Evolutionary conservation across 1,140 invertebrate genomes (phyloP).

Genomic region (Cepaea nemoralis): DNA sequence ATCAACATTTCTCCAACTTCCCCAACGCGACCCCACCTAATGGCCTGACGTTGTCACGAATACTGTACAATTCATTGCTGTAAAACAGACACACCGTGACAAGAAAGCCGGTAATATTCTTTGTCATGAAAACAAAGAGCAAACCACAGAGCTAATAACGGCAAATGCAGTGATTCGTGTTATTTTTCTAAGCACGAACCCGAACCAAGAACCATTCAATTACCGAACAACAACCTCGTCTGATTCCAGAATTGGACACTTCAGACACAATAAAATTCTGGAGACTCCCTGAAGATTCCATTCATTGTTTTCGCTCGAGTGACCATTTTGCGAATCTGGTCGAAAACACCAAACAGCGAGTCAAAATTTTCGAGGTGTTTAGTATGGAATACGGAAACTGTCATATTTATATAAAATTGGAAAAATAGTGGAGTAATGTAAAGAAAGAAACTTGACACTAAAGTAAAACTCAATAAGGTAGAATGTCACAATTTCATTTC

Average conservation of each 20-base stretch:
- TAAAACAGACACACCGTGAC: no score
- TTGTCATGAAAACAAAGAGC: conserved; percentile 11
- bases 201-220: conserved; percentile 38
- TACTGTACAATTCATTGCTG: no score
- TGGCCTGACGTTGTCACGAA: no score
- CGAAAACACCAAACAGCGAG: conserved; percentile 29
- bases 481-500: no score
- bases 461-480: background rate
- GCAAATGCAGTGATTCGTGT: conserved; percentile 29
- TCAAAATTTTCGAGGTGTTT: background rate
- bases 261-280: conserved; percentile 39
- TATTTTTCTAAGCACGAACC: conserved; percentile 29
- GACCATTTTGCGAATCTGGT: conserved; percentile 18
- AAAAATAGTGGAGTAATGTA: background rate
- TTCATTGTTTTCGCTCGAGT: conserved; percentile 35
- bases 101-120: conserved; percentile 1
- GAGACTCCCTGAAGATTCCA: conserved; percentile 35
- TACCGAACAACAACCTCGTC: conserved; percentile 25
- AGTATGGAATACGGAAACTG: conserved; percentile 7
- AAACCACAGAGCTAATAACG: conserved; percentile 13
- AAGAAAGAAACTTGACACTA: background rate
- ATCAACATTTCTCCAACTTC: no score
- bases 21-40: no score
- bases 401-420: background rate
- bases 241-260: conserved; percentile 34